These are phyloP conservation scores for Philereme transversata DNA, from an alignment of 2,888 invertebrate genomes.

Conservation along the genomic window DNA sequence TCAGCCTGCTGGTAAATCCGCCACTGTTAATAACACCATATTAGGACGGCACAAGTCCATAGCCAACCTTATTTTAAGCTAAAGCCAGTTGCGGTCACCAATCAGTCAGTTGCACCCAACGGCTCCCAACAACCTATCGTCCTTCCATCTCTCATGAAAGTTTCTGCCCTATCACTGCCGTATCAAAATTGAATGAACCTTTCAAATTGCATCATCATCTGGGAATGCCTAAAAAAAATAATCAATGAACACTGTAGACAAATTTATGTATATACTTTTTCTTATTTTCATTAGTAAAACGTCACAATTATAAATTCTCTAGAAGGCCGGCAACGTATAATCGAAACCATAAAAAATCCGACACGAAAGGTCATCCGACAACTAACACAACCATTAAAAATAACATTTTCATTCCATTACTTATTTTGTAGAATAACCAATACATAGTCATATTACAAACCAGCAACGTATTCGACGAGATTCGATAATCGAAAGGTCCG, in stretches of 20 bases:
- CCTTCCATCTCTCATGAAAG: too few species aligned
- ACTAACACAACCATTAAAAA: slow-evolving; percentile 18
- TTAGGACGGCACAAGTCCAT: too few species aligned
- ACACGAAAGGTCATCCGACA: slow-evolving; percentile 43
- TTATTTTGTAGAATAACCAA: not conserved
- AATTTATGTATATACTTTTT: slow-evolving; percentile 29
- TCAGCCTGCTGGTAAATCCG: too few species aligned
- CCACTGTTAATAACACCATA: too few species aligned
- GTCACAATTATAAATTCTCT: slow-evolving; percentile 63
- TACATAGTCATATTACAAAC: slow-evolving; percentile 23
- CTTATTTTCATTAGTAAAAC: slow-evolving; percentile 39
- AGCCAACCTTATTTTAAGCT: too few species aligned
- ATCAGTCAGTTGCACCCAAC: too few species aligned
- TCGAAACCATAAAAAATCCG: slow-evolving; percentile 62
- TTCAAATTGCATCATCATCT: slow-evolving; percentile 9
- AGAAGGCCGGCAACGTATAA: slow-evolving; percentile 45
- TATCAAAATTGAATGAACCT: not conserved
- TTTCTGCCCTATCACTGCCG: too few species aligned
- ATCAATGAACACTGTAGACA: slow-evolving; percentile 36
- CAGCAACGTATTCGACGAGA: slow-evolving; percentile 25
- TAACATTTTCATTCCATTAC: slow-evolving; percentile 6
- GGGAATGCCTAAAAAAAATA: slow-evolving; percentile 19
- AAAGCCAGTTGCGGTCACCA: too few species aligned
- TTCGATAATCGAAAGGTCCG: slow-evolving; percentile 63
- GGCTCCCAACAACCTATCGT: too few species aligned